A percentile compares a stretch with the other conserved stretches of the same genome.
These are phyloP conservation scores for Anniella stebbinsi DNA, from an alignment of 2,797 vertebrate species.

Conservation along the genomic window DNA sequence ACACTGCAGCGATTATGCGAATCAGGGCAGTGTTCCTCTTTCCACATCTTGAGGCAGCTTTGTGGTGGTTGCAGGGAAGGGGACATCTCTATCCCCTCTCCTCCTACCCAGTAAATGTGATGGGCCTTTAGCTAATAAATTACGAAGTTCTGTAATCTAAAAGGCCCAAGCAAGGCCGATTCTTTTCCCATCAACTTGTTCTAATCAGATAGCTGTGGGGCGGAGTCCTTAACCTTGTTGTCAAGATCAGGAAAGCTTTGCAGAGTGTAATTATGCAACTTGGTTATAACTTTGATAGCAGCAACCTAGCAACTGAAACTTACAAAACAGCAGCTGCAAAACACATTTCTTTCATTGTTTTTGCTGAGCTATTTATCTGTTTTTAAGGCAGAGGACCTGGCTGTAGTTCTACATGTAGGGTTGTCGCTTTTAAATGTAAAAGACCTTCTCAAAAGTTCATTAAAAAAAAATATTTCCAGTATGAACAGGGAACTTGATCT, in stretches of 20 bases:
- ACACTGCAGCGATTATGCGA: too few species aligned
- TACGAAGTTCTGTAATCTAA: background rate
- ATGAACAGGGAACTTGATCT: constrained; percentile 54
- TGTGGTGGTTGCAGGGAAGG: background rate
- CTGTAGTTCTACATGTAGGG: constrained; percentile 38
- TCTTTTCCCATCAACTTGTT: constrained; percentile 38
- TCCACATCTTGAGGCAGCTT: background rate
- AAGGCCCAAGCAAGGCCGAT: background rate
- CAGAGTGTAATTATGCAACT: constrained; percentile 49
- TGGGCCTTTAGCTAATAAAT: background rate
- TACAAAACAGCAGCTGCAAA: constrained; percentile 70
- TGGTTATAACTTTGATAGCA: constrained; percentile 53
- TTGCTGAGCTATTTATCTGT: constrained; percentile 39
- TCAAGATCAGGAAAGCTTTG: constrained; percentile 66
- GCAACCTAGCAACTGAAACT: constrained; percentile 66
- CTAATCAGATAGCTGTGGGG: constrained; percentile 55
- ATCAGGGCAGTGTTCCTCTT: too few species aligned
- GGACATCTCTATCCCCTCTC: background rate
- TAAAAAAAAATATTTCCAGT: constrained; percentile 65
- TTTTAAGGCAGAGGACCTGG: constrained; percentile 33
- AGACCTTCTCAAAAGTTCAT: constrained; percentile 54
- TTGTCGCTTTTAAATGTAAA: constrained; percentile 39
- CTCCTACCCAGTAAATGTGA: background rate
- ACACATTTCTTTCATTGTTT: constrained; percentile 51
- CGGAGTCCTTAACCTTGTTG: constrained; percentile 61